Percentiles rank a stretch among this genome's conserved stretches.
phyloP scores from a whole-genome alignment of 2,797 vertebrate species.

The Pempheris klunzingeri region DNA sequence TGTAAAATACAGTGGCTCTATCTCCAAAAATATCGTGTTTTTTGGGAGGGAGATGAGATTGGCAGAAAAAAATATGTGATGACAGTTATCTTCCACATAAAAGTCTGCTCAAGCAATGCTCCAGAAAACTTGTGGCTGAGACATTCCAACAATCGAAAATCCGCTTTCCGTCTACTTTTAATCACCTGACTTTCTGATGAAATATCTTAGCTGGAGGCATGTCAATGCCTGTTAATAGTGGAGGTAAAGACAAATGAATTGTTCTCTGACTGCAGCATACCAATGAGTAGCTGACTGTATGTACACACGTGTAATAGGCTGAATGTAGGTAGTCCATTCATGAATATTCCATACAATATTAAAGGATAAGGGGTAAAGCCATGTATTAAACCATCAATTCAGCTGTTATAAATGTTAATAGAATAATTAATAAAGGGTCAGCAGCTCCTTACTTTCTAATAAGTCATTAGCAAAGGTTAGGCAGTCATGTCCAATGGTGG shows the following conservation, averaged over 20 bases:
- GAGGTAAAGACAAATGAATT: constrained; percentile 54
- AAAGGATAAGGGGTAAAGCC: not conserved
- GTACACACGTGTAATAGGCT: constrained; percentile 6
- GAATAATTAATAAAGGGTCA: constrained; percentile 9
- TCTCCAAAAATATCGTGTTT: constrained; percentile 73
- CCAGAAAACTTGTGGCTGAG: constrained; percentile 70
- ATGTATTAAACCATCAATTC: constrained; percentile 3
- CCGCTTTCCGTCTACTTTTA: constrained; percentile 64
- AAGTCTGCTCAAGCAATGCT: constrained; percentile 67
- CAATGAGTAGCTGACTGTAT: constrained; percentile 27
- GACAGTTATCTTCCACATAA: constrained; percentile 75
- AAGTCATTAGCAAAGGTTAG: not conserved
- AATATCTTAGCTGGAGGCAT: constrained; percentile 62
- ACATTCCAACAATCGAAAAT: constrained; percentile 67
- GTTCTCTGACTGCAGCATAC: constrained; percentile 23
- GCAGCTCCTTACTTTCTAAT: not conserved
- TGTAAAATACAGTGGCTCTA: constrained; percentile 71
- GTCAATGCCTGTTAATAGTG: constrained; percentile 50
- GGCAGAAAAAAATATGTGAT: constrained; percentile 65
- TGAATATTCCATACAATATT: constrained; percentile 17
- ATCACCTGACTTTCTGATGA: constrained; percentile 73
- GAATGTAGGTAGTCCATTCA: constrained; percentile 14
- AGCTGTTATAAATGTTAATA: constrained; percentile 16
- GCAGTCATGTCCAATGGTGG: not conserved
- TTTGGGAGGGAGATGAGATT: constrained; percentile 53